phyloP scores from a whole-genome alignment of 2,113 vertebrate species.

The Synchiropus splendidus region DNA sequence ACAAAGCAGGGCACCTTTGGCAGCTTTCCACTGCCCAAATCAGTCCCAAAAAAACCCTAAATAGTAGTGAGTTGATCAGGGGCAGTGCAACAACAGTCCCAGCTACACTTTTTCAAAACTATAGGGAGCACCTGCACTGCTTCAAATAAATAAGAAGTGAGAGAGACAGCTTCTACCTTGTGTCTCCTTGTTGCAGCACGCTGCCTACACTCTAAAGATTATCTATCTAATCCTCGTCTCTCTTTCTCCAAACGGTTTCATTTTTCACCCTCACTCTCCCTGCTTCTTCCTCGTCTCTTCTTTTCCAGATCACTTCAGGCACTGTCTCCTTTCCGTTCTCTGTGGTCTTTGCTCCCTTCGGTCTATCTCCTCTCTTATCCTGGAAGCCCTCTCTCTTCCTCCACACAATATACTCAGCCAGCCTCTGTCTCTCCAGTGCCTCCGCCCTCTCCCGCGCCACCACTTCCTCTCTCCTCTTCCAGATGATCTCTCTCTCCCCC shows the following conservation, averaged over 20 bases:
- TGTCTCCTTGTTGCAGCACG: slow-evolving; percentile 19
- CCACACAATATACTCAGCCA: slow-evolving; percentile 67
- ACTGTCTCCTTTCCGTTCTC: slow-evolving; percentile 34
- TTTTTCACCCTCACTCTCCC: slow-evolving; percentile 55
- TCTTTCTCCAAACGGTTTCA: slow-evolving; percentile 64
- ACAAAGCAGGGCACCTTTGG: slow-evolving; percentile 31
- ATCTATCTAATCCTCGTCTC: slow-evolving; percentile 42
- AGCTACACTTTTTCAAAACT: slow-evolving; percentile 26
- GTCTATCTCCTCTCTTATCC: slow-evolving; percentile 58
- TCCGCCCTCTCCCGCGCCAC: slow-evolving; percentile 63
- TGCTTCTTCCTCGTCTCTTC: slow-evolving; percentile 54
- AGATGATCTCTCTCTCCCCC: slow-evolving; percentile 68
- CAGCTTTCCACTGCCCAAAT: slow-evolving; percentile 52
- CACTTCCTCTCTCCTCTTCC: slow-evolving; percentile 71
- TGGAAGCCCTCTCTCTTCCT: slow-evolving; percentile 70
- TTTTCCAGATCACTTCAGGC: slow-evolving; percentile 67
- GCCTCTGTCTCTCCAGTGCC: slow-evolving; percentile 58
- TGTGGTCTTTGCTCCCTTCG: slow-evolving; percentile 34
- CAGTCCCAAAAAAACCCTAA: slow-evolving; percentile 61
- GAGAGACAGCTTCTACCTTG: slow-evolving; percentile 38
- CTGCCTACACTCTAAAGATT: slow-evolving; percentile 18
- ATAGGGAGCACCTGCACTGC: slow-evolving; percentile 36
- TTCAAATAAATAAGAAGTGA: slow-evolving; percentile 23
- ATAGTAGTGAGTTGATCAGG: too few species aligned
- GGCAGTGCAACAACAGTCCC: too few species aligned